A percentile compares a stretch with the other conserved stretches of the same genome.
Evolutionary conservation across 2,888 invertebrate genomes (phyloP).

Genomic region (Hydraecia micacea): DNA sequence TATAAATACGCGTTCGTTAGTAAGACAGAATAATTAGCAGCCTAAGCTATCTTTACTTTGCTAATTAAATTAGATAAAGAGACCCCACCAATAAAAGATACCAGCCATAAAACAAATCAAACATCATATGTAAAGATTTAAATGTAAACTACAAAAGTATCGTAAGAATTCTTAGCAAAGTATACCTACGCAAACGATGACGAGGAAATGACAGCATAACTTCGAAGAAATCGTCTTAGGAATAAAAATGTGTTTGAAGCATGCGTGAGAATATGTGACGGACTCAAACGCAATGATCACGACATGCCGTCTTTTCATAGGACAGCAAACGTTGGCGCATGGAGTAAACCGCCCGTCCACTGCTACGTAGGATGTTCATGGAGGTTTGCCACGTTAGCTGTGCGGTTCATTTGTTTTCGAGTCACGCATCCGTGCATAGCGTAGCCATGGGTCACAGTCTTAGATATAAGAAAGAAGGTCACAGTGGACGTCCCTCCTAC

Average conservation of each 20-base stretch:
- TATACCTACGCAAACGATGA: conserved; percentile 23
- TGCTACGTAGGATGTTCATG: neutral
- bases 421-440: neutral
- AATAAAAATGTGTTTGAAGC: conserved; percentile 75
- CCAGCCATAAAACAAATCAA: conserved; percentile 24
- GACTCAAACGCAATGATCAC: conserved; percentile 44
- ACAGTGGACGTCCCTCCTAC: neutral
- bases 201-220: conserved; percentile 65
- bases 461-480: no score
- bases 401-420: neutral
- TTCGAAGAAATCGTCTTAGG: conserved; percentile 79
- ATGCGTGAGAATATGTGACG: conserved; percentile 77
- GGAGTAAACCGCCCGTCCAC: neutral
- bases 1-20: neutral
- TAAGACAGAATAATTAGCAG: neutral
- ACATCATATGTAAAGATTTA: conserved; percentile 27
- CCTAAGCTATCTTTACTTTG: neutral
- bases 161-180: conserved; percentile 17
- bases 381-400: neutral
- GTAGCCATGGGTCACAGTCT: neutral
- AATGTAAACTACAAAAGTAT: conserved; percentile 38
- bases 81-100: neutral
- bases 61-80: neutral
- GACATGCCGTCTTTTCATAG: conserved; percentile 35
- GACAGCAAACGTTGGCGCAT: neutral